Base-by-base conservation (phyloP, 2,888 invertebrate species). In the Spodoptera littoralis region DNA sequence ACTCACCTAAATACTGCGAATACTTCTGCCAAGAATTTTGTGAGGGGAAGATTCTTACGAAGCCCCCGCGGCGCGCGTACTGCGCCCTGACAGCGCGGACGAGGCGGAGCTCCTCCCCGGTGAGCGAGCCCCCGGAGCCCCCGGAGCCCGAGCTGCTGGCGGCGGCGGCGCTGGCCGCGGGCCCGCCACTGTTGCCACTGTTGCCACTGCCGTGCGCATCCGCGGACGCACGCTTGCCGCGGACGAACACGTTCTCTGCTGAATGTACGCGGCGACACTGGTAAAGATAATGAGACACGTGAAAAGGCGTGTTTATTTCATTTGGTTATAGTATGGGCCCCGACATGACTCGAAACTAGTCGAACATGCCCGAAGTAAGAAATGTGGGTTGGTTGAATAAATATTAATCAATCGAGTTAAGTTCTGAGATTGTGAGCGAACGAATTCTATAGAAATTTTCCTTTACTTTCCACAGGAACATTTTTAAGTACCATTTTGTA, bases 11-110 rank as follows among this genome's bases (percentile, higher is more conserved):
- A 84, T 97, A 98, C 82, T 96, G 96, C 12, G 97, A 96, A 88
- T 98, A 98, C 85, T 97, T 96, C 86, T 96, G 96, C 98, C 98
- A 98, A 22, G 98, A 97, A 88, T 98, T 98, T 69, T 97, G 96
- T 24, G 98, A 97, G 22, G 99, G 99, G 91, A 98, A 99, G 80
- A 99, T 98, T 52, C 98, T 92, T 11, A 98, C 97, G 92, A 97
- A 99, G 41, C 98, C 98, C 3, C 98, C 98, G 30, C 98, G 94
- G 1, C 98, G 94, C 24, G 96, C 96, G 89, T 98, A 97, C 90
- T 99, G 98, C 51, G 97, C 96, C 71, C 96, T 96, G 30, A 97
- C 96, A 45, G 96, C 96, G 4, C 97, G 95, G 68, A 98, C 95
- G 51, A 98, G 96, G 58, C 97, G 95, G 76, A 96, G 95, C 89